Base-by-base conservation (phyloP, 1,140 invertebrate genomes). In the Drosophila cardini region DNA sequence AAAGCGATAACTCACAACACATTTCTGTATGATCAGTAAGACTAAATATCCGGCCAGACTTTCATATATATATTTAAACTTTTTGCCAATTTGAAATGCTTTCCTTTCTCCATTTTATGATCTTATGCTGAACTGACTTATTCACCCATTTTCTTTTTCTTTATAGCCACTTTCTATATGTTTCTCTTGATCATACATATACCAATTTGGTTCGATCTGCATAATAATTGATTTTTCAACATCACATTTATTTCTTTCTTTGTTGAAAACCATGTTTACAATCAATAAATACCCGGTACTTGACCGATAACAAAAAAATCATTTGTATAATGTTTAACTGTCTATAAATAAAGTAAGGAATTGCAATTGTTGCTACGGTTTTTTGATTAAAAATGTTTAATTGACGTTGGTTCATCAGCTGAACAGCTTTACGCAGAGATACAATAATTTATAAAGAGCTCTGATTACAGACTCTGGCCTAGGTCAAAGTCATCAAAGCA, bases 221-320 rank as follows among this genome's bases (percentile, higher is more conserved):
- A 46, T 34, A 68, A 26, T 60, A 76, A 69, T 60, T 73, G 38
- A 42, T 71, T 36, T 38, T 38, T 62, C 45, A 40, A 53, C n/a
- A 26, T 46, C 55, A 42, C 36, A n/a, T 58, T 36, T 26, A 52
- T 18, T 40, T 53, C 13, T 61, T 38, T 61, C 45, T 42, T 34
- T 34, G n/a, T 52, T 53, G 2, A 9, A 9, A 36, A 10, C 65
- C 26, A 13, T 57, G 55, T 65, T 60, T 11, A 69, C 32, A 74
- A 74, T 65, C 68, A 77, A 67, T 61, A 63, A 62, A 72, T 76
- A 52, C 55, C 16, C 38, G 26, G 69, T 57, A 38, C 63, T 65
- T 82, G 75, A 82, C 79, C 71, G 79, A 82, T 82, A 83, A 75
- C 61, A 74, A 10, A 26, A 10, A 26, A 16, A 58, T 15, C 30